Conservation (phyloP, 2,113 vertebrate species). For the Pangasianodon hypophthalmus region DNA sequence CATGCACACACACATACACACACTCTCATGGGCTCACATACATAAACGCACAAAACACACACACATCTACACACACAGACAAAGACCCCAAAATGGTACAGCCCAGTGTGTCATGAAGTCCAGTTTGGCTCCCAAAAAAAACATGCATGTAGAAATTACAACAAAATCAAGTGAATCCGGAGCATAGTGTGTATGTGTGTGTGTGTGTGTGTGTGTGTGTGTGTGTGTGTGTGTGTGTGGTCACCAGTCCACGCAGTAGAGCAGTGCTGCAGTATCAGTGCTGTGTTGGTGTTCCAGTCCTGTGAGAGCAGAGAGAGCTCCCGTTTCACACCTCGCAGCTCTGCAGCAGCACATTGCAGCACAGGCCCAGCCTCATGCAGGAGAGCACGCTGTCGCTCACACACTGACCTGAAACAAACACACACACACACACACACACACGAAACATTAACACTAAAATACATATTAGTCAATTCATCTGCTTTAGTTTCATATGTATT, state of each 20-base stretch:
- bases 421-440: slow-evolving; percentile 30
- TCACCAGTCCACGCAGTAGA: slow-evolving; percentile 41
- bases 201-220: slow-evolving; percentile 18
- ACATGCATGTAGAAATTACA: background rate
- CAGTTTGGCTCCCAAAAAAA: background rate
- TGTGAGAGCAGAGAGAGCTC: slow-evolving; percentile 31
- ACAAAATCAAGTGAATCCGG: background rate
- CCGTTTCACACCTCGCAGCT: slow-evolving; percentile 32
- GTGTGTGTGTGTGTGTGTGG: slow-evolving; percentile 30
- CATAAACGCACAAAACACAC: background rate
- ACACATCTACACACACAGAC: slow-evolving; percentile 41
- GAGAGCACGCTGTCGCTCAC: slow-evolving; percentile 34
- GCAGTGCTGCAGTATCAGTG: slow-evolving; percentile 48
- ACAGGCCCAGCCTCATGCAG: slow-evolving; percentile 8
- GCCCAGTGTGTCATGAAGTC: background rate
- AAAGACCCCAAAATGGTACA: background rate
- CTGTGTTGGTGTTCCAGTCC: slow-evolving; percentile 29
- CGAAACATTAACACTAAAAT: background rate
- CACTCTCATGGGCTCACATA: background rate
- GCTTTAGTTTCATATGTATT: no score
- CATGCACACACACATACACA: background rate
- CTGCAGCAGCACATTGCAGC: slow-evolving; percentile 26
- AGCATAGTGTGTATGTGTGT: background rate
- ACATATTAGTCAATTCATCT: no score
- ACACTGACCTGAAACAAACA: slow-evolving; percentile 33